These are phyloP conservation scores for Tridacna crocea DNA, from an alignment of 2,888 invertebrate species.

Conservation along the genomic window DNA sequence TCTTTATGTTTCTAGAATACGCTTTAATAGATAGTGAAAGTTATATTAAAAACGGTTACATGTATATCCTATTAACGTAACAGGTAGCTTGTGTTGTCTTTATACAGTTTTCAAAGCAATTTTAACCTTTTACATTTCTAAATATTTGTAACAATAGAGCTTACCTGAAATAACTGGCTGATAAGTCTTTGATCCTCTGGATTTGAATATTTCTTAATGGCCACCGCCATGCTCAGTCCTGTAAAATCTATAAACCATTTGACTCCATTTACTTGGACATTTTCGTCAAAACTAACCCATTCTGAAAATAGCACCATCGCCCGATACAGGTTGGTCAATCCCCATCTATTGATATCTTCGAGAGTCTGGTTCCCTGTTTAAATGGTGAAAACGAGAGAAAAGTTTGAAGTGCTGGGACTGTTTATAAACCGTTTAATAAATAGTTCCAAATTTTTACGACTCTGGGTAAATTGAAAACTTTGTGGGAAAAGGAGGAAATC, in stretches of 20 bases:
- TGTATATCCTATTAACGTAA: too few species aligned
- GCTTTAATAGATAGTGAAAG: too few species aligned
- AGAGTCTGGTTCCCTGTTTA: background rate
- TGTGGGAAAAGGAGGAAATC: too few species aligned
- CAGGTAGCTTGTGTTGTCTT: too few species aligned
- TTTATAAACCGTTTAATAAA: too few species aligned
- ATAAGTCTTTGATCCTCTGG: background rate
- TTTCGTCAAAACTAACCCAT: slow-evolving; percentile 3
- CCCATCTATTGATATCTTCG: slow-evolving; percentile 1
- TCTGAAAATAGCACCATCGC: background rate
- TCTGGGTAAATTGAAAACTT: too few species aligned
- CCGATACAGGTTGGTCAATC: background rate
- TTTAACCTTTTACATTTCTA: background rate
- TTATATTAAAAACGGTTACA: too few species aligned
- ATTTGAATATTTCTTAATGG: background rate
- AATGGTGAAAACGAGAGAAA: too few species aligned
- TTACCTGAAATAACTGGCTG: slow-evolving; percentile 1
- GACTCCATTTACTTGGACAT: slow-evolving; percentile 1
- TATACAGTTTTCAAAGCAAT: background rate
- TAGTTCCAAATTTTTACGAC: too few species aligned
- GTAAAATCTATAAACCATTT: slow-evolving; percentile 6
- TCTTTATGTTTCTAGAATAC: too few species aligned
- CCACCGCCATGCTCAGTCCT: background rate
- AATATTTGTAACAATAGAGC: background rate
- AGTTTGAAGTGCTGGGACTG: too few species aligned